Percentiles rank a stretch among this genome's conserved stretches.
phyloP scores from a whole-genome alignment of 2,113 vertebrate genomes.

The Alosa alosa region DNA sequence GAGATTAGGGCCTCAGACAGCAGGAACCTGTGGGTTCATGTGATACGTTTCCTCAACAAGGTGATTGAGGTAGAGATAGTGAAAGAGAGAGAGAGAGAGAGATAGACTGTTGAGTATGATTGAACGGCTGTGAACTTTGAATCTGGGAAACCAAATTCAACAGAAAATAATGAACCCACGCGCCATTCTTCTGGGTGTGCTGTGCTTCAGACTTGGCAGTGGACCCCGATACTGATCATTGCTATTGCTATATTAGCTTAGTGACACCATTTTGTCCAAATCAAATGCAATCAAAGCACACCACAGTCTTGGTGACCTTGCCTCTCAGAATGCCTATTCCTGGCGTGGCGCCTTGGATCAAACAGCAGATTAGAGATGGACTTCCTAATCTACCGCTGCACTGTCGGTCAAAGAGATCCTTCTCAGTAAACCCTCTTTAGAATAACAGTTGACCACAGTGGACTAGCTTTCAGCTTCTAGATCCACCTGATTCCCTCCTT shows the following conservation, averaged over 20 bases:
- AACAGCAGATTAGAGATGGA: not conserved
- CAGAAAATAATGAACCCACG: too few species aligned
- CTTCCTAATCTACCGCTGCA: not conserved
- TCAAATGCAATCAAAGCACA: too few species aligned
- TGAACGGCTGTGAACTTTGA: not conserved
- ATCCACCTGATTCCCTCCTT: not conserved
- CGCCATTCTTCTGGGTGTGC: too few species aligned
- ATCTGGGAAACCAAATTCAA: too few species aligned
- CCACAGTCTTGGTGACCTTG: too few species aligned
- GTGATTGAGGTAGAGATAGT: conserved; percentile 18
- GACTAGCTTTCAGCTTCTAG: not conserved
- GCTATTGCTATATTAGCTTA: too few species aligned
- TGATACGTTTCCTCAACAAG: not conserved
- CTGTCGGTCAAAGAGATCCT: not conserved
- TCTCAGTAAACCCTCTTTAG: not conserved
- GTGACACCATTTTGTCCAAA: too few species aligned
- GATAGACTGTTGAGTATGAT: not conserved
- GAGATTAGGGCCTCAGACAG: too few species aligned
- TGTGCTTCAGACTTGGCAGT: too few species aligned
- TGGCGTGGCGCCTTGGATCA: not conserved
- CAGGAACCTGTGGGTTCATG: not conserved
- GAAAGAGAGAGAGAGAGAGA: not conserved
- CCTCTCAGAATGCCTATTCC: too few species aligned
- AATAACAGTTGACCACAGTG: not conserved
- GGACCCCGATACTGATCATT: too few species aligned